A percentile compares a stretch with the other conserved stretches of the same genome.
Conservation (phyloP, 2,113 vertebrate species). For the Platysternon megacephalum region DNA sequence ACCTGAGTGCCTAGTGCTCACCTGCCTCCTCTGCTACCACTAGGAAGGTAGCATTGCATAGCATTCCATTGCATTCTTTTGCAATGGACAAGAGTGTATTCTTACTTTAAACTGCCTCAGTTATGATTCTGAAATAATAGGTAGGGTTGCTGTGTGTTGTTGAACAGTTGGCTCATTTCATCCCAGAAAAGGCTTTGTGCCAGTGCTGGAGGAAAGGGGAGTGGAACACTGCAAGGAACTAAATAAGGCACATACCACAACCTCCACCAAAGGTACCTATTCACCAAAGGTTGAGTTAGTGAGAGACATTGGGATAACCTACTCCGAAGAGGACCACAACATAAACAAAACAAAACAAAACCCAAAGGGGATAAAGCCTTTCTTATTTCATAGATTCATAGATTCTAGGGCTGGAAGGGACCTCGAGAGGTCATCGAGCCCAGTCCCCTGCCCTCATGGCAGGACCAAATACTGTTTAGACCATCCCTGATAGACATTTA, state of each 20-base stretch:
- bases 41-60: rapidly evolving
- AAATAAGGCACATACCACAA: background rate
- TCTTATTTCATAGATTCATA: too few relatives aligned
- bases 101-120: rapidly evolving
- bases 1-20: background rate
- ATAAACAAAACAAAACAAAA: rapidly evolving
- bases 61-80: rapidly evolving
- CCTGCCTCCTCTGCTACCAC: background rate
- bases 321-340: rapidly evolving
- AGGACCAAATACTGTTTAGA: too few relatives aligned
- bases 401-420: too few relatives aligned
- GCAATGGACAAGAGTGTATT: rapidly evolving
- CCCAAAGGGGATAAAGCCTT: background rate
- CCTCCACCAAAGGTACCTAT: background rate
- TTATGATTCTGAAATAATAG: background rate
- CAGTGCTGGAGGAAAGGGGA: background rate
- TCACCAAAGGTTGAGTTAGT: background rate
- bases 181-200: background rate
- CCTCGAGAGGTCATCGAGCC: too few relatives aligned
- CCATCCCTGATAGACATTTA: too few relatives aligned
- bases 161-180: background rate
- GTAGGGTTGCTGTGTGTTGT: rapidly evolving
- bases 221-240: background rate
- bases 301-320: background rate
- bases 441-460: too few relatives aligned